Base-by-base conservation (phyloP, 1,140 invertebrate genomes). In the Drosophila bifasciata region DNA sequence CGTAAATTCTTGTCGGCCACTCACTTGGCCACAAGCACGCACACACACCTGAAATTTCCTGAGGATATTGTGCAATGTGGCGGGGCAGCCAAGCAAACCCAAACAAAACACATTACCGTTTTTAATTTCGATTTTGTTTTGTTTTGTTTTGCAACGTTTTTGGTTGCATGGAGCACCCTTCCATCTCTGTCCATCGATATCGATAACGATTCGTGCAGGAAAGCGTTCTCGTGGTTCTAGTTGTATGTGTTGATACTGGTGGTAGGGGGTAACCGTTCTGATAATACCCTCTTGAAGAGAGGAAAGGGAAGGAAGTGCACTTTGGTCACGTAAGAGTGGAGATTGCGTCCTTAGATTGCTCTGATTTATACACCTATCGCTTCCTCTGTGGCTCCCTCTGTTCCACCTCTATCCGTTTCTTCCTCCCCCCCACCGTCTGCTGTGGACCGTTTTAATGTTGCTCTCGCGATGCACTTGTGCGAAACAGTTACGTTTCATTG, bases 401-500 rank as follows among this genome's bases (percentile, higher is more conserved):
- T 44, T n/a, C 9, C 28, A n/a, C 9, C 21, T 9, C 15, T 32
- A 1, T n/a, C 36, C 21, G 8, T 32, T 17, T n/a, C 11, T 17
- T 17, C 11, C 11, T 17, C 2, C 36, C 25, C 21, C 16, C 5
- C 5, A 6, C 0, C 13, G 16, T 9, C 48, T 44, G 9, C 32
- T 13, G 36, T 49, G 63, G 23, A 68, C 67, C 67, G 67, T 70
- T 70, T 70, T 70, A 70, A 70, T 70, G 48, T 43, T 53, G 36
- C 55, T 44, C 64, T 57, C 43, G 75, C 76, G 56, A 83, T 84
- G 79, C 79, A 83, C 51, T 76, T 76, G 84, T 76, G 79, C 79
- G 79, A 79, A 84, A 84, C 79, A 84, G 79, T 84, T 84, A 84
- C 79, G 79, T 79, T 79, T 77, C 75, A 84, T 84, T 84, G 79